A percentile compares a stretch with the other conserved stretches of the same genome.
Evolutionary conservation across 30 jellyfish, hydroid and myxozoan genomes (phyloP).

Genomic region (Haliclystus octoradiatus): DNA sequence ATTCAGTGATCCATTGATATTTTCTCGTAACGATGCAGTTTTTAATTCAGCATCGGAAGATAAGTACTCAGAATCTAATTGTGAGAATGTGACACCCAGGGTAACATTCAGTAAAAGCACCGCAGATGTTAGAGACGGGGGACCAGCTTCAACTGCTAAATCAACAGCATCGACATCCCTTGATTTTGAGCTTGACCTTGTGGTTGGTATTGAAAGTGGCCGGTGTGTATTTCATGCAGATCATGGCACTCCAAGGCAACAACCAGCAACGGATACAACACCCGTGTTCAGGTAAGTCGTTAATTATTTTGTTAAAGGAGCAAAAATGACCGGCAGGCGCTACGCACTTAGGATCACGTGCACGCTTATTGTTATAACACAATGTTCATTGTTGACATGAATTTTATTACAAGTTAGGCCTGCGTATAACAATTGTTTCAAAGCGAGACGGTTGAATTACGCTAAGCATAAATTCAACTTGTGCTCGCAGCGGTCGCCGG

Average conservation of each 20-base stretch:
- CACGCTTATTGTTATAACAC: too few species aligned
- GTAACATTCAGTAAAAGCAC: slow-evolving; percentile 66
- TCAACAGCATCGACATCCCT: slow-evolving; percentile 24
- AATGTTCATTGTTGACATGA: too few species aligned
- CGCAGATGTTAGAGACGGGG: slow-evolving; percentile 20
- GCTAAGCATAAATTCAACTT: too few species aligned
- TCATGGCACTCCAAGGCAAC: slow-evolving; percentile 3
- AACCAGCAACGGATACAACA: background rate
- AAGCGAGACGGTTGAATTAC: too few species aligned
- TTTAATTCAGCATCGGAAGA: background rate
- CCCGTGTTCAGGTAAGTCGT: slow-evolving; percentile 3
- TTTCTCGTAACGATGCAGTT: background rate
- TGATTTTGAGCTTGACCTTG: slow-evolving; percentile 73
- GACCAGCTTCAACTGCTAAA: slow-evolving; percentile 19
- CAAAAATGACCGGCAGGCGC: too few species aligned
- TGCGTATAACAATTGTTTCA: too few species aligned
- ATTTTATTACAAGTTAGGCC: too few species aligned
- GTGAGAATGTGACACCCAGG: slow-evolving; percentile 15
- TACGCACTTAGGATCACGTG: too few species aligned
- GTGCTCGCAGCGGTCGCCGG: too few species aligned
- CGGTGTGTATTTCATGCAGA: slow-evolving; percentile 61
- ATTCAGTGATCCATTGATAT: background rate
- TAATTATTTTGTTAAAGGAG: too few species aligned
- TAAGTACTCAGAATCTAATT: background rate
- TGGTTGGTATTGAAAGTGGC: slow-evolving; percentile 87